These are phyloP conservation scores for Caenorhabditis doughertyi DNA, from an alignment of 2,888 invertebrate genomes.

Conservation along the genomic window DNA sequence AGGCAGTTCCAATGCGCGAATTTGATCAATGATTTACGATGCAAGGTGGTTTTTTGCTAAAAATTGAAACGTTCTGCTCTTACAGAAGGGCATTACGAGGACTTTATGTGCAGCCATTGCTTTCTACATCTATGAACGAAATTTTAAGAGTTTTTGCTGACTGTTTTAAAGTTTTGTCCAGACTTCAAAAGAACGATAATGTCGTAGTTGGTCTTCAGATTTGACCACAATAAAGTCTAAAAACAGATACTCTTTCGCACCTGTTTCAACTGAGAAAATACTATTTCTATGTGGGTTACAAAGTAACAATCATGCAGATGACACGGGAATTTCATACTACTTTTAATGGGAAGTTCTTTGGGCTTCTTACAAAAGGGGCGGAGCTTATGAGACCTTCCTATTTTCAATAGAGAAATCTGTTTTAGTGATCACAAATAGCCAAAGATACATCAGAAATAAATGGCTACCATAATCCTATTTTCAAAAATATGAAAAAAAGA, in stretches of 20 bases:
- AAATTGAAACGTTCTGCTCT: neutral
- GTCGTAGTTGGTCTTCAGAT: constrained; percentile 39
- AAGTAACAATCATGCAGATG: neutral
- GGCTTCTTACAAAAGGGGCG: constrained; percentile 7
- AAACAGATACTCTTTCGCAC: constrained; percentile 20
- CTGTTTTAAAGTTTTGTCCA: too few relatives aligned
- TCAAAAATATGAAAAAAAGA: neutral
- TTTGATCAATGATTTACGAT: constrained; percentile 20
- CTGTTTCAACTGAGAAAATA: neutral
- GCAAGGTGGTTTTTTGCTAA: neutral
- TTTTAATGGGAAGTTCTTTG: neutral
- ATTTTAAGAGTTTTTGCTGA: too few relatives aligned
- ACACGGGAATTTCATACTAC: neutral
- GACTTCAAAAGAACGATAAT: neutral
- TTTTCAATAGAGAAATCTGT: neutral
- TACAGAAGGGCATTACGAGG: neutral
- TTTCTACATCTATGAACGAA: too few relatives aligned
- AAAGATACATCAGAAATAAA: neutral
- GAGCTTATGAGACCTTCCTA: neutral
- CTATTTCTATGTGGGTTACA: neutral
- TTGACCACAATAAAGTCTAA: neutral
- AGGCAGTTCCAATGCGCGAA: constrained; percentile 26
- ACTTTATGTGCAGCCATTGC: too few relatives aligned
- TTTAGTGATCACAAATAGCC: constrained; percentile 5
- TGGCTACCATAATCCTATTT: neutral